These are phyloP conservation scores for Drosophila paracracens DNA, from an alignment of 2,888 invertebrate genomes.

Conservation along the genomic window DNA sequence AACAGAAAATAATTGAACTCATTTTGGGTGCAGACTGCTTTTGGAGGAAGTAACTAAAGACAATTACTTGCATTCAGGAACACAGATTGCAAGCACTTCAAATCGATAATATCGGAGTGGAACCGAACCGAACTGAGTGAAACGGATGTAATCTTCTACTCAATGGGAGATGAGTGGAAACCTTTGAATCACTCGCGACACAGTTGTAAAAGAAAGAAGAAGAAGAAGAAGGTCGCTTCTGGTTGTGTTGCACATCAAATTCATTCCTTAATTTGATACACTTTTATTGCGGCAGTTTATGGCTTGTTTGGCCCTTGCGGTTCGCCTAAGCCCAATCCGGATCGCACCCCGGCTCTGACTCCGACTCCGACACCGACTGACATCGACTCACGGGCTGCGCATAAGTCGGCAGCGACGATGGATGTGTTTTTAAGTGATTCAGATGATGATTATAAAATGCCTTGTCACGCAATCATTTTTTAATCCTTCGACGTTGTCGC, in stretches of 20 bases:
- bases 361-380: not conserved
- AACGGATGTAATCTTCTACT: not conserved
- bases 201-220: constrained; percentile 25
- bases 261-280: constrained; percentile 78
- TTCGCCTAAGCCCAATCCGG: constrained; percentile 49
- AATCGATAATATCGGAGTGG: constrained; percentile 5
- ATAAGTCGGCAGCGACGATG: constrained; percentile 33
- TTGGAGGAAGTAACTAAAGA: not conserved
- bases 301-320: constrained; percentile 76
- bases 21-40: not conserved
- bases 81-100: constrained; percentile 9
- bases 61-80: not conserved
- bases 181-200: constrained; percentile 18
- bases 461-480: constrained; percentile 81
- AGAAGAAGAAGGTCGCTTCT: constrained; percentile 19
- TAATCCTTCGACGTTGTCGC: constrained; percentile 71
- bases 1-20: constrained; percentile 37
- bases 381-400: constrained; percentile 2
- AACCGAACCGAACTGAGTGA: constrained; percentile 28
- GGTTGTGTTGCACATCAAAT: constrained; percentile 54
- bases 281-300: constrained; percentile 78
- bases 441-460: constrained; percentile 79
- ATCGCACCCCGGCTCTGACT: constrained; percentile 34
- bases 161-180: constrained; percentile 7
- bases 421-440: constrained; percentile 74